Evolutionary conservation across 1,140 invertebrate species (phyloP).

Genomic region (Adelges cooleyi): DNA sequence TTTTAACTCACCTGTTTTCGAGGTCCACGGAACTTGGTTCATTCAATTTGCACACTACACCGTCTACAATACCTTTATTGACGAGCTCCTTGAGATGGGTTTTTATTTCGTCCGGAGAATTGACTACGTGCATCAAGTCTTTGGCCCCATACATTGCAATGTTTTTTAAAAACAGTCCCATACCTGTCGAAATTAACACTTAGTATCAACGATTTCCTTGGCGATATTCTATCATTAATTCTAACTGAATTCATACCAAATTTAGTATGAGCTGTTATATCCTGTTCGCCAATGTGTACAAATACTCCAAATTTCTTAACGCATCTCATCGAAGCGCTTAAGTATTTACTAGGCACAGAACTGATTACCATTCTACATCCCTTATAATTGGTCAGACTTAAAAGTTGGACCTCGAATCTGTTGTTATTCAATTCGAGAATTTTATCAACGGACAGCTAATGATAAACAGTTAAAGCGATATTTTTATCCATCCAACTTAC

Average conservation of each 20-base stretch:
- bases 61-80: not conserved
- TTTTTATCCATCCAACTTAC: too few species aligned
- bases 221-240: too few species aligned
- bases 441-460: not conserved
- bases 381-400: conserved; percentile 23
- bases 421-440: conserved; percentile 9
- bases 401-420: conserved; percentile 28
- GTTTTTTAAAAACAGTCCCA: conserved; percentile 7
- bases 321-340: conserved; percentile 22
- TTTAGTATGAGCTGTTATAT: not conserved
- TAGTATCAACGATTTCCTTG: too few species aligned
- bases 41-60: not conserved
- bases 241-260: conserved; percentile 9
- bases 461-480: too few species aligned
- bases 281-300: conserved; percentile 11
- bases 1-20: not conserved
- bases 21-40: not conserved
- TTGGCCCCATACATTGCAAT: not conserved
- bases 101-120: not conserved
- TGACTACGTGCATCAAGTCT: not conserved
- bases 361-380: conserved; percentile 27
- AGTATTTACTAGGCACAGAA: conserved; percentile 5
- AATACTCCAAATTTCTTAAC: conserved; percentile 20
- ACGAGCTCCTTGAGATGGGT: conserved; percentile 12
- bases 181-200: not conserved